Base-by-base conservation (phyloP, 1,140 invertebrate genomes). In the Ceratina australensis region DNA sequence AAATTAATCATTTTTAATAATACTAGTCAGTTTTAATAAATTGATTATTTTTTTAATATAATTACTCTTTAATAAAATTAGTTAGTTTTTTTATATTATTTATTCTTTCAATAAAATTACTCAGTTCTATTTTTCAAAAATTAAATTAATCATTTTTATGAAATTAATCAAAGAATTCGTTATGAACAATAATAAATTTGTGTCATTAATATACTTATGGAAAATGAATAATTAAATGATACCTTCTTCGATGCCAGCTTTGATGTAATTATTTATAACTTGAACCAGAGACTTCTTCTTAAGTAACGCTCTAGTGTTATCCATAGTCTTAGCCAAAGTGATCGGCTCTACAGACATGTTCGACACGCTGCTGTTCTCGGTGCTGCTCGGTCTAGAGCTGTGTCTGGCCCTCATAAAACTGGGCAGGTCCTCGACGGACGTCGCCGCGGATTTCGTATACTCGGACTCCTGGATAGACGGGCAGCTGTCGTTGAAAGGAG, bases 171-270 rank as follows among this genome's bases (percentile, higher is more conserved):
- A n/a, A n/a, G n/a, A n/a, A n/a, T n/a, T n/a, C n/a, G n/a, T n/a
- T n/a, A n/a, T n/a, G n/a, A n/a, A n/a, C n/a, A n/a, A n/a, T n/a
- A n/a, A n/a, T n/a, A n/a, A n/a, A n/a, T n/a, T n/a, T n/a, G 3
- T 22, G 42, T 7, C 13, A 49, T 10, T 13, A 47, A 13, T 3
- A 0, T 10, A 13, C n/a, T 7, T 28, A 4, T 16, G 20, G 3
- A 49, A 16, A 15, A 2, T 16, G 5, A n/a, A 33, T 2, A 16
- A 49, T 1, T 16, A n/a, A 1, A 13, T 0, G 10, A 28, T 56
- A 87, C 86, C 86, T 87, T 82, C 84, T n/a, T 82, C 78, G 18
- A 87, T 79, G 3, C 86, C 86, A 26, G 81, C 83, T 56, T 78
- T 86, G 61, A 87, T 86, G 54, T 87, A 87, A 69, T 63, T 80